Percentiles rank a stretch among this genome's conserved stretches.
phyloP scores from a whole-genome alignment of 2,888 invertebrate genomes.

The Teleogryllus oceanicus region DNA sequence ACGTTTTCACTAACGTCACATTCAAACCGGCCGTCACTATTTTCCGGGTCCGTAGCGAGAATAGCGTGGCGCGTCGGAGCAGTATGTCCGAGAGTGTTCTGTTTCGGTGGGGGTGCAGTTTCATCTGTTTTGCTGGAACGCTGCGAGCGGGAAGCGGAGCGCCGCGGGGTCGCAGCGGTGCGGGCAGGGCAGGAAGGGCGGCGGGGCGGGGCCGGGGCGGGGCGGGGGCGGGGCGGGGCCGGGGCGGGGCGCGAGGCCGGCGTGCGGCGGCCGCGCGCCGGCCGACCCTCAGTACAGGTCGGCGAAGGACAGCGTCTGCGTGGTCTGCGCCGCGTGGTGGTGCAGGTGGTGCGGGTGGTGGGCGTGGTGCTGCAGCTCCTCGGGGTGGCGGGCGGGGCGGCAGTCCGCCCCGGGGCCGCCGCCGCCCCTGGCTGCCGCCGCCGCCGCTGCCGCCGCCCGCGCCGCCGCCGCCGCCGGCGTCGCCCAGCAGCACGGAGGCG shows the following conservation, averaged over 20 bases:
- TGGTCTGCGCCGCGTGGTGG: slow-evolving; percentile 32
- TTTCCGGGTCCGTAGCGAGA: too few species aligned
- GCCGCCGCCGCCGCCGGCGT: slow-evolving; percentile 56
- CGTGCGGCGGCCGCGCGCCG: background rate
- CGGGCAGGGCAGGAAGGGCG: background rate
- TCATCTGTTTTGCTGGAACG: too few species aligned
- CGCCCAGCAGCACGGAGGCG: slow-evolving; percentile 88
- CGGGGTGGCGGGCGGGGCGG: slow-evolving; percentile 52
- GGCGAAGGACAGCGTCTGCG: slow-evolving; percentile 43
- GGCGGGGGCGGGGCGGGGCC: background rate
- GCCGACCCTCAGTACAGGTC: slow-evolving; percentile 47
- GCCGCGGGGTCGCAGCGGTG: background rate
- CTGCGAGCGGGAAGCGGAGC: too few species aligned
- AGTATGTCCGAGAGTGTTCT: too few species aligned
- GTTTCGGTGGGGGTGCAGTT: too few species aligned
- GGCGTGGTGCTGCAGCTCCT: slow-evolving; percentile 42
- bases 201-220: background rate
- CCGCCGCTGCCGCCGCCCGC: slow-evolving; percentile 38
- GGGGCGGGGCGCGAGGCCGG: background rate
- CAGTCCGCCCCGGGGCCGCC: slow-evolving; percentile 50
- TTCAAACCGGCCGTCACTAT: too few species aligned
- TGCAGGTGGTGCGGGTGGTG: slow-evolving; percentile 21
- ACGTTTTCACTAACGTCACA: too few species aligned
- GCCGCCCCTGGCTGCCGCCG: slow-evolving; percentile 45
- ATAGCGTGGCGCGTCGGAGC: too few species aligned